These are phyloP conservation scores for Andrena camellia DNA, from an alignment of 2,888 invertebrate species.

Conservation along the genomic window DNA sequence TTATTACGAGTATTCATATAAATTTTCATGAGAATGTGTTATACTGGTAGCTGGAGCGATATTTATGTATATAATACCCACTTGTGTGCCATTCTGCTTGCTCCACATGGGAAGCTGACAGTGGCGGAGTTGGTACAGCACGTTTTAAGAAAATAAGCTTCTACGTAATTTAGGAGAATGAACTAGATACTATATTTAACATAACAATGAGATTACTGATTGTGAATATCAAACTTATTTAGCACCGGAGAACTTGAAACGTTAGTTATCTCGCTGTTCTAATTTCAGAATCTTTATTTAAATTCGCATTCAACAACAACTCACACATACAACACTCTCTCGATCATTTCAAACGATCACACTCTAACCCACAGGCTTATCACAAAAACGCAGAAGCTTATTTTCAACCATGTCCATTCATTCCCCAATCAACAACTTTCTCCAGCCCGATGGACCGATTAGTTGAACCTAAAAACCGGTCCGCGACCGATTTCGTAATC, in stretches of 20 bases:
- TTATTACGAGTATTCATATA: not conserved
- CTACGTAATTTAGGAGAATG: too few relatives aligned
- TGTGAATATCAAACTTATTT: too few relatives aligned
- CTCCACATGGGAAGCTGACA: too few relatives aligned
- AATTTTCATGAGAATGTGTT: not conserved
- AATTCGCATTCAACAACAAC: too few relatives aligned
- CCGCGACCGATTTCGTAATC: slow-evolving; percentile 24
- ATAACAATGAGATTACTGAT: not conserved
- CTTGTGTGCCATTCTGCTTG: not conserved
- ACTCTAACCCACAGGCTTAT: not conserved
- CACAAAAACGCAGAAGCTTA: not conserved
- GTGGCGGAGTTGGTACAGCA: too few relatives aligned
- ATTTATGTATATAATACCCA: not conserved
- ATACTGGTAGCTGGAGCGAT: not conserved
- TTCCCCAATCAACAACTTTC: slow-evolving; percentile 24
- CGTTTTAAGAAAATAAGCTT: too few relatives aligned
- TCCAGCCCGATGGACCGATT: not conserved
- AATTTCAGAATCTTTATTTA: too few relatives aligned
- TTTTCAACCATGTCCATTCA: slow-evolving; percentile 7
- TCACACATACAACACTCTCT: too few relatives aligned
- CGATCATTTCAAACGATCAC: not conserved
- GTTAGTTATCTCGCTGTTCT: not conserved
- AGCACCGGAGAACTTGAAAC: not conserved
- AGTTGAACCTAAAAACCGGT: slow-evolving; percentile 34
- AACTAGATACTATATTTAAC: not conserved